Evolutionary conservation across 2,113 vertebrate species (phyloP), one percentile per base, ranked within the genome.

Genomic region (Prunella fulvescens): DNA sequence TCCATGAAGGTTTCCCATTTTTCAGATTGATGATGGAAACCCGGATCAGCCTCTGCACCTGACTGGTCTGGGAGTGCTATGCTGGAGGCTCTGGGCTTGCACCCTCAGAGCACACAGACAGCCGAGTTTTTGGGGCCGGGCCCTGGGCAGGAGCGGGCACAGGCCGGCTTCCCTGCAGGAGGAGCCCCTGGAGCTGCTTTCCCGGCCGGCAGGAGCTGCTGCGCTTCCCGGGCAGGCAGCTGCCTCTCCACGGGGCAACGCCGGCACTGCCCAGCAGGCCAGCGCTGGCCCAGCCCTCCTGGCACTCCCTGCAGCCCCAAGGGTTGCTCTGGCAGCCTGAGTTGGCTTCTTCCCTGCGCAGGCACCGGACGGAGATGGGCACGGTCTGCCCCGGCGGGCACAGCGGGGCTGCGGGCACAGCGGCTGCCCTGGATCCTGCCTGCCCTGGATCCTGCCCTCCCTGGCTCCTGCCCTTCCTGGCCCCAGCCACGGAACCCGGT

Each of bases 21-120:
- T 31, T 67, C 53, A 88, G 15, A 39, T 3, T 23, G 40, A 37
- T 19, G 37, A 47, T 51, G 37, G 61, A 80, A 91, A 44, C 15
- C 25, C 39, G 47, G n/a, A 22, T 37, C 11, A 9, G 50, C 10
- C 26, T 64, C 48, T 60, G 33, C 0, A 0, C 14, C 23, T 67
- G 76, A 14, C 39, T 15, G 57, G 4, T 74, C 26, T 40, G 72
- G 53, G 58, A 13, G 25, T 64, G 62, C 35, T 2, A 0, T n/a
- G 66, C 51, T 24, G 33, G 66, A 66, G 51, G 19, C 25, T 39
- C 61, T 53, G 42, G 35, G 15, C 6, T 3, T 4, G 26, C 12
- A 33, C 11, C n/a, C 4, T 26, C 56, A 40, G 65, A 24, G n/a
- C 54, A 42, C 1, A 0, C 0, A 0, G 2, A 19, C 48, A 72